Evolutionary conservation across 2,797 vertebrate genomes (phyloP).

Genomic region (Pipistrellus pipistrellus): DNA sequence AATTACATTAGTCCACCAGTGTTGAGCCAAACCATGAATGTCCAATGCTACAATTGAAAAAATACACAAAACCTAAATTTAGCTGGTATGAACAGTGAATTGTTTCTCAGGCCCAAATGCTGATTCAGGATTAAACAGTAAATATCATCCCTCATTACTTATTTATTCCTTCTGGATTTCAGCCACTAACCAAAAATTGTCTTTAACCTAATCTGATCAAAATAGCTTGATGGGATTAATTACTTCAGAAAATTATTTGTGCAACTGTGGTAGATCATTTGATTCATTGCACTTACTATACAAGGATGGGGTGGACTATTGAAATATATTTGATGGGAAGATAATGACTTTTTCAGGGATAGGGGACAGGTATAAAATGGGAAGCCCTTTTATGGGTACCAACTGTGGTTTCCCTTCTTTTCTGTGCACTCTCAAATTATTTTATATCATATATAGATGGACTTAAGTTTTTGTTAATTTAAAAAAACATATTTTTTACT

Average conservation of each 20-base stretch:
- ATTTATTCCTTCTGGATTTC: conserved; percentile 53
- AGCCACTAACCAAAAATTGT: conserved; percentile 49
- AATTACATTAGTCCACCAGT: neutral
- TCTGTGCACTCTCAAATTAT: conserved; percentile 3
- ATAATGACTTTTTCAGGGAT: neutral
- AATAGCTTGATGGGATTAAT: conserved; percentile 50
- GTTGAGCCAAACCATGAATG: conserved; percentile 8
- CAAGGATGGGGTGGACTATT: neutral
- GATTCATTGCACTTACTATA: conserved; percentile 51
- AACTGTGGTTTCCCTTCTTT: neutral
- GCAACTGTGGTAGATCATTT: conserved; percentile 54
- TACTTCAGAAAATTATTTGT: conserved; percentile 55
- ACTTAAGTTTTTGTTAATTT: neutral
- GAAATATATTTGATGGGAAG: neutral
- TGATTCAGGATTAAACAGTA: conserved; percentile 44
- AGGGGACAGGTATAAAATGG: neutral
- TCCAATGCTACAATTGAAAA: neutral
- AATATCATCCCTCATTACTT: conserved; percentile 50
- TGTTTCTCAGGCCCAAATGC: conserved; percentile 46
- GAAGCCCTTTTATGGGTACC: neutral
- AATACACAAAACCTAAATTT: neutral
- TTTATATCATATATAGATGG: neutral
- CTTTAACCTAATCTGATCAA: conserved; percentile 48
- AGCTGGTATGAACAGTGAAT: neutral
- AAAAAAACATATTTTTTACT: neutral